Conservation (phyloP, 2,797 vertebrate genomes). For the Bucorvus abyssinicus region DNA sequence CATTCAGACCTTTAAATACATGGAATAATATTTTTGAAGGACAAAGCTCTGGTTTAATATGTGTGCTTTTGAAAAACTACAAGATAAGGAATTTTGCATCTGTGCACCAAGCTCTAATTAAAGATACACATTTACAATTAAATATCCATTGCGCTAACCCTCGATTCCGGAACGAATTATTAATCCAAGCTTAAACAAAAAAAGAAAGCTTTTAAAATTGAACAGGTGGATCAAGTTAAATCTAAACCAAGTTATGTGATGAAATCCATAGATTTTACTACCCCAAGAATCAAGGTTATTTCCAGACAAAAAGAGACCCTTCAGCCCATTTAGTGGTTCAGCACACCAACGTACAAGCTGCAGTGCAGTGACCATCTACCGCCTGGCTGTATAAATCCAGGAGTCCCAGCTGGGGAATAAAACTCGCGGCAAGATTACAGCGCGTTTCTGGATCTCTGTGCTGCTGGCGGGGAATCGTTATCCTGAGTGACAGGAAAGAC, state of each 20-base stretch:
- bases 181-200: neutral
- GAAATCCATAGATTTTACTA: conserved; percentile 31
- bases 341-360: neutral
- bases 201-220: neutral
- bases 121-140: conserved; percentile 24
- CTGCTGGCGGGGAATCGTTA: conserved; percentile 65
- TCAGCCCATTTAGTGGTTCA: neutral
- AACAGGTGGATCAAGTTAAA: neutral
- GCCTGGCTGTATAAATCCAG: conserved; percentile 53
- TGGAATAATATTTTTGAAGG: conserved; percentile 45
- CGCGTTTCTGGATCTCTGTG: conserved; percentile 66
- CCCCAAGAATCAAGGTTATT: conserved; percentile 3
- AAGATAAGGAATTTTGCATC: conserved; percentile 5
- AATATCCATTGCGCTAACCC: neutral
- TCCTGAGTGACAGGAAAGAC: conserved; percentile 75
- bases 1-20: conserved; percentile 54
- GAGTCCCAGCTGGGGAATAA: conserved; percentile 69
- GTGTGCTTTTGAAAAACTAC: neutral
- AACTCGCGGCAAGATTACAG: conserved; percentile 70
- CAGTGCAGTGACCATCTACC: conserved; percentile 27
- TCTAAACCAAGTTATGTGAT: neutral
- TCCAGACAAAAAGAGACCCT: neutral
- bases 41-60: conserved; percentile 24
- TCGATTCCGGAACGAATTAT: neutral
- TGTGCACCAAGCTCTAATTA: neutral